A percentile compares a stretch with the other conserved stretches of the same genome.
Conservation (phyloP, 2,113 vertebrate species). For the Meriones unguiculatus region DNA sequence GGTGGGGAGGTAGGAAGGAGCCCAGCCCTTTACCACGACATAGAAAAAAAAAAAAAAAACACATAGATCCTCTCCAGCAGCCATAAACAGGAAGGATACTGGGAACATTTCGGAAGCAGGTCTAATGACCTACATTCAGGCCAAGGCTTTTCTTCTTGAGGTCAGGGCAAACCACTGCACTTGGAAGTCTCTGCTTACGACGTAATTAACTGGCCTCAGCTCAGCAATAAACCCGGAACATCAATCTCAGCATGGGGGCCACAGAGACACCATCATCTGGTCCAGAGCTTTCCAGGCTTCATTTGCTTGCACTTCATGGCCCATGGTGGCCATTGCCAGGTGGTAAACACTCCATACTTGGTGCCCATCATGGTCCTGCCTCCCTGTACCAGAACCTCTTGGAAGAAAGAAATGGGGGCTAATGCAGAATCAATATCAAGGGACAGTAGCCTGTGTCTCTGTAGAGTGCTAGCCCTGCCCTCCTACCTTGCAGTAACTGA, state of each 20-base stretch:
- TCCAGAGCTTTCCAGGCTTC: neutral
- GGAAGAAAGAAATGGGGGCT: accelerated
- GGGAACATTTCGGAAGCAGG: neutral
- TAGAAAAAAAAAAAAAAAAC: neutral
- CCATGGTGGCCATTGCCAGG: accelerated
- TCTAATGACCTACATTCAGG: neutral
- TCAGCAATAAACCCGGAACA: neutral
- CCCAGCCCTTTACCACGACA: accelerated
- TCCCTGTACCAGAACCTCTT: neutral
- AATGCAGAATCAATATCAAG: neutral
- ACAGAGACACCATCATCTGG: neutral
- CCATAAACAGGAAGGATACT: neutral
- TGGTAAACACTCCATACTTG: accelerated
- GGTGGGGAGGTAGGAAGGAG: neutral
- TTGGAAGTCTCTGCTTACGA: neutral
- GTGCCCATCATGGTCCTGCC: accelerated
- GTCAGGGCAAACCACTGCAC: neutral
- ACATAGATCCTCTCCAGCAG: neutral
- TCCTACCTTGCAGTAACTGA: neutral
- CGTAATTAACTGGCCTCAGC: neutral
- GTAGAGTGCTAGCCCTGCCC: accelerated
- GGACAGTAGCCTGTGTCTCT: neutral
- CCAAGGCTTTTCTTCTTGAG: neutral
- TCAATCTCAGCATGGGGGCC: neutral
- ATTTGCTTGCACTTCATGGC: accelerated